A percentile compares a stretch with the other conserved stretches of the same genome.
Evolutionary conservation across 2,113 vertebrate species (phyloP).

Genomic region (Sminthopsis crassicaudata): DNA sequence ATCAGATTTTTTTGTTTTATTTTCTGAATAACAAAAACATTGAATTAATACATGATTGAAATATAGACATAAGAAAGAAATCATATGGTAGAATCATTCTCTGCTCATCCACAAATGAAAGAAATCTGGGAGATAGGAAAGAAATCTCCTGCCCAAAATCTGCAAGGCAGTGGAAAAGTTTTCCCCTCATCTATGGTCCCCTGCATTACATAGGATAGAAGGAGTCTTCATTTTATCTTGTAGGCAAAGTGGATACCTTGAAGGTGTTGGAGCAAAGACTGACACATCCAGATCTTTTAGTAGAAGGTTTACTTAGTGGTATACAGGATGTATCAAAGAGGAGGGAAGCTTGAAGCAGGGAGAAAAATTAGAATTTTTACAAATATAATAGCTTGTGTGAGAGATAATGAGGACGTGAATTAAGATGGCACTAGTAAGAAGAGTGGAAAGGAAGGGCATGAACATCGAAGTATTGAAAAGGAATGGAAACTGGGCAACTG

Average conservation of each 20-base stretch:
- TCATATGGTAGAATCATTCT: not conserved
- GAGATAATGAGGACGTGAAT: not conserved
- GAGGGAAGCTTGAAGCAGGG: not conserved
- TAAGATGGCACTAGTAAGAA: not conserved
- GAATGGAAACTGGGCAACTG: not conserved
- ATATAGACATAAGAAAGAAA: not conserved
- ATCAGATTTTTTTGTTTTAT: not conserved
- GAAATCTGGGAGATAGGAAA: not conserved
- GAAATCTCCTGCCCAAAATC: not conserved
- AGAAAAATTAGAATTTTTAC: not conserved
- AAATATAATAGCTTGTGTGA: not conserved
- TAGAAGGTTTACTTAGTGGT: not conserved
- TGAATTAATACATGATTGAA: not conserved
- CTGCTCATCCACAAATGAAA: not conserved
- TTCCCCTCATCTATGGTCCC: not conserved
- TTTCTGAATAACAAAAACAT: not conserved
- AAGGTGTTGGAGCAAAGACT: not conserved
- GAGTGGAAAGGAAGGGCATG: not conserved
- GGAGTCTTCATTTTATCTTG: not conserved
- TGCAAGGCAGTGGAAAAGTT: not conserved
- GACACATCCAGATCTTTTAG: not conserved
- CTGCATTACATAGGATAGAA: not conserved
- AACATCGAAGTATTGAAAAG: not conserved
- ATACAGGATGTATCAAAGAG: not conserved
- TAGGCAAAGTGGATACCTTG: not conserved